Conservation (phyloP, 2,888 invertebrate species). For the Drosophila emarginata region DNA sequence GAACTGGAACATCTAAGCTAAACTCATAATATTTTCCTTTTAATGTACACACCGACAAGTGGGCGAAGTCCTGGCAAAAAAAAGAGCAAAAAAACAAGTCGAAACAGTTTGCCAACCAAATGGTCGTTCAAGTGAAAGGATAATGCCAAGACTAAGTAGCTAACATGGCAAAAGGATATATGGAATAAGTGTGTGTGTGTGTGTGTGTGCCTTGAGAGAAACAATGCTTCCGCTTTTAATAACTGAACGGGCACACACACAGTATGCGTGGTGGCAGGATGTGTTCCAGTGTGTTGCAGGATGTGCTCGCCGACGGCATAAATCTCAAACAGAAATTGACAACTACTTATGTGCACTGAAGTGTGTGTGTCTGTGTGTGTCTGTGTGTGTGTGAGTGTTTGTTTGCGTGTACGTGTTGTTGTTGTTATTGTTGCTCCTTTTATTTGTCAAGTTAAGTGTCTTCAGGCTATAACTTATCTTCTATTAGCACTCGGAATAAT, state of each 20-base stretch:
- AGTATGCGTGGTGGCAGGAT: neutral
- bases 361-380: conserved; percentile 8
- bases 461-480: conserved; percentile 27
- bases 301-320: conserved; percentile 61
- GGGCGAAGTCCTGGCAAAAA: neutral
- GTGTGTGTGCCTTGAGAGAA: conserved; percentile 31
- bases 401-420: conserved; percentile 22
- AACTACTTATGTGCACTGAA: conserved; percentile 57
- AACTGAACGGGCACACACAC: conserved; percentile 31
- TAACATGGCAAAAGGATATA: conserved; percentile 14
- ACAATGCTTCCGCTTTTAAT: conserved; percentile 62
- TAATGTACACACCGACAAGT: conserved; percentile 19
- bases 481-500: conserved; percentile 52
- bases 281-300: conserved; percentile 41
- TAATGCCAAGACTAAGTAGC: conserved; percentile 46
- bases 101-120: conserved; percentile 41
- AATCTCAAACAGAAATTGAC: conserved; percentile 64
- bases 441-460: neutral
- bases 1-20: conserved; percentile 33
- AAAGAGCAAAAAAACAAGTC: conserved; percentile 4
- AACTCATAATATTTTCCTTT: conserved; percentile 54
- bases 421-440: conserved; percentile 21
- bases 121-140: conserved; percentile 54
- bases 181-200: conserved; percentile 1
- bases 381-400: conserved; percentile 19